Conservation (phyloP, 2,888 invertebrate species). For the Calliscelio sp. region DNA sequence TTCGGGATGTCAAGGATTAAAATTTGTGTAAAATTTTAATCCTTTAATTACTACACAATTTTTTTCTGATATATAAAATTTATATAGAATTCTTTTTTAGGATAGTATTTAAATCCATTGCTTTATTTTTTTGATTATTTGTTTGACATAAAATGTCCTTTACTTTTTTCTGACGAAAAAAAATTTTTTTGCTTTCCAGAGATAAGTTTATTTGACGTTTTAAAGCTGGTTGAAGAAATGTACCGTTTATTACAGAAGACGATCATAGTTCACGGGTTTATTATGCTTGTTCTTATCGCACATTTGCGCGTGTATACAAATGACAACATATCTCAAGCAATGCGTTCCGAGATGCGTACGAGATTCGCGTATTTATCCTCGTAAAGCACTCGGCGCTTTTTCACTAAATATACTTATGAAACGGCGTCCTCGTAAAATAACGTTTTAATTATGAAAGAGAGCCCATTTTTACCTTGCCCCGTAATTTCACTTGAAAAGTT, state of each 20-base stretch:
- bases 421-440: slow-evolving; percentile 81
- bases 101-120: too few relatives aligned
- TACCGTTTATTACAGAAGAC: slow-evolving; percentile 40
- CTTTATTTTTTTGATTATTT: too few relatives aligned
- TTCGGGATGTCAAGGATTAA: too few relatives aligned
- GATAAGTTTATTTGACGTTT: too few relatives aligned
- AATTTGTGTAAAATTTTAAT: too few relatives aligned
- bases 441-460: slow-evolving; percentile 84
- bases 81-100: too few relatives aligned
- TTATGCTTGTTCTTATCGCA: slow-evolving; percentile 48
- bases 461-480: slow-evolving; percentile 68
- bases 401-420: slow-evolving; percentile 55
- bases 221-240: slow-evolving; percentile 30
- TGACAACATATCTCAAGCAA: slow-evolving; percentile 53
- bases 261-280: slow-evolving; percentile 51
- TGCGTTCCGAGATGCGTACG: slow-evolving; percentile 25
- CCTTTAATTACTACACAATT: too few relatives aligned
- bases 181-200: too few relatives aligned
- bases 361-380: slow-evolving; percentile 44
- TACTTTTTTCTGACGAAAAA: too few relatives aligned
- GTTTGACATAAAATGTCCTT: too few relatives aligned
- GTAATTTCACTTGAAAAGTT: slow-evolving; percentile 54
- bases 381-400: slow-evolving; percentile 37
- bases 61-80: too few relatives aligned
- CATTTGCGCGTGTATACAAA: slow-evolving; percentile 38